Percentiles rank a stretch among this genome's conserved stretches.
phyloP scores from a whole-genome alignment of 1,140 invertebrate species.

The Coptotermes formosanus region DNA sequence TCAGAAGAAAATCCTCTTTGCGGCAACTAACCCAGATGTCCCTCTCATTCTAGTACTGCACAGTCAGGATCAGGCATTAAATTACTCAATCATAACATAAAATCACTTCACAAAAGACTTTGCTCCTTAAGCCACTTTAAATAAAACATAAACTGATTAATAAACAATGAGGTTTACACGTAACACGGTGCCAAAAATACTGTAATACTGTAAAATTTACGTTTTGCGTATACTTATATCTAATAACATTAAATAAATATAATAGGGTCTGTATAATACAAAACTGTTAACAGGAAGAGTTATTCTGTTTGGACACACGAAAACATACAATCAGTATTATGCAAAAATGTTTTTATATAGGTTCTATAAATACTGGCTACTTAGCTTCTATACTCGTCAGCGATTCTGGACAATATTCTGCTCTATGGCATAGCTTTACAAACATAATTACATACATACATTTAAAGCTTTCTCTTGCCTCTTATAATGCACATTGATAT shows the following conservation, averaged over 20 bases:
- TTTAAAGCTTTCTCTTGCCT: neutral
- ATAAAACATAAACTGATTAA: neutral
- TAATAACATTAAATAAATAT: slow-evolving; percentile 10
- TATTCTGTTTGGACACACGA: neutral
- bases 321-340: neutral
- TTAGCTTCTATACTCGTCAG: neutral
- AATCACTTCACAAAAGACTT: neutral
- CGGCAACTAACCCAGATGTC: no score
- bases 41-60: no score
- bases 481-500: neutral
- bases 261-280: neutral
- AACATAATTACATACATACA: neutral
- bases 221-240: neutral
- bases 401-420: neutral
- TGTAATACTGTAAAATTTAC: neutral
- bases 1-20: no score
- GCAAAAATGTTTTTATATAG: neutral
- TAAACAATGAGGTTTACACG: neutral
- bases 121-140: neutral
- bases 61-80: no score
- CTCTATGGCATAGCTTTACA: neutral
- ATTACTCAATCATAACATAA: neutral
- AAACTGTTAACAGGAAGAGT: neutral
- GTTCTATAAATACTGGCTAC: neutral
- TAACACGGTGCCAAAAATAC: neutral